Base-by-base conservation (phyloP, 2,113 vertebrate species). In the Triplophysa rosa region DNA sequence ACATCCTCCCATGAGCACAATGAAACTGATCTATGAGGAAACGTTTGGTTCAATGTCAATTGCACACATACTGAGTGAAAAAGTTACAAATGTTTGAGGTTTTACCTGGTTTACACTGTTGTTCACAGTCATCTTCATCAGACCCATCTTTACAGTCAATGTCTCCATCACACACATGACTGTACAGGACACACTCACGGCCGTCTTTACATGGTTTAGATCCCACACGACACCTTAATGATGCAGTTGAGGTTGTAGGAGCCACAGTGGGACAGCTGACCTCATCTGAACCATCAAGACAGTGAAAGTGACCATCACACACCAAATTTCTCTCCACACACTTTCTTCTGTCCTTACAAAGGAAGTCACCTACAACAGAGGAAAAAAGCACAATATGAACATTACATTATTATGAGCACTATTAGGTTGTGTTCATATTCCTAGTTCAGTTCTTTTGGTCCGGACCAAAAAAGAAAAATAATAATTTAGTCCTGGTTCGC, bases 261-360 rank as follows among this genome's bases (percentile, higher is more conserved):
- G 58, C 14, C 0, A 24, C 8, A 5, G 83, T 52, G 5, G 66
- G 59, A 90, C 96, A 98, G 58, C 8, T 76, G 0, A 0, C 6
- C 87, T 98, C 96, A 19, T 98, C 96, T 0, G 96, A 98, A 47
- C 91, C 89, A 0, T 98, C 95, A 0, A 87, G 71, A 78, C 96
- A 98, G 61, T 98, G 92, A 0, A 77, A 29, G 0, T 86, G 87
- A 0, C 95, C 95, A 0, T 97, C 94, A 0, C 96, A 97, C 76
- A 56, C 92, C 66, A 91, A 56, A 0, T 3, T 76, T 0, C 77
- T 89, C 17, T 84, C 0, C 0, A 97, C 2, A 0, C 96, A 98
- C n/a, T 12, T 37, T 0, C 83, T 88, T 67, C 87, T 86, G 1
- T 91, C 92, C 0, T 63, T 73, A 40, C 96, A 98, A 80, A 86